Evolutionary conservation across 2,113 vertebrate genomes (phyloP), one percentile per base, ranked within the genome.

Genomic region (Malaclemys terrapin): DNA sequence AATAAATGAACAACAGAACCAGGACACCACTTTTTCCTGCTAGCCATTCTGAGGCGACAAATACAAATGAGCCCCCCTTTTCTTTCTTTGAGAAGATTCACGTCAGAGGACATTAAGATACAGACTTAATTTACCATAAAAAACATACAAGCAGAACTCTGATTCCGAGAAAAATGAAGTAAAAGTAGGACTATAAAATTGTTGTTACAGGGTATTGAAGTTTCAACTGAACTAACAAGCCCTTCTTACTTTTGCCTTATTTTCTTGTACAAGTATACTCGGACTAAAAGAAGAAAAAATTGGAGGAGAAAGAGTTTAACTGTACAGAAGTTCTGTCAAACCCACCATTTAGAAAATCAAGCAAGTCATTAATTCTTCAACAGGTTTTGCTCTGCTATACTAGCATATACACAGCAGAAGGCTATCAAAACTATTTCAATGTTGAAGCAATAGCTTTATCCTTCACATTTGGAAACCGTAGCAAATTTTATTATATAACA

Each of bases 331-430:
- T 59, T 72, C 22, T 84, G 80, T 82, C 52, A 92, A 96, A 95
- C 80, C 52, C 85, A 86, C 3, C 56, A 5, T 59, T 78, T 42
- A 52, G 10, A 91, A 27, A 96, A 95, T 83, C 47, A 91, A 83
- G 50, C 47, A 95, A 76, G n/a, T 27, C 38, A 91, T 88, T 65
- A 87, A 79, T 87, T 88, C n/a, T 29, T 8, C 42, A 95, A 89
- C 57, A 4, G 50, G 1, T 85, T 91, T 62, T 80, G 84, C 79
- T 78, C 47, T 82, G 6, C 2, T 91, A 91, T 82, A 89, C 91
- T 76, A 79, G 20, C 45, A 91, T 17, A 83, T 50, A 75, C 14
- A 81, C 19, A 3, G 1, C 59, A 84, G 59, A 3, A 89, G 65
- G 85, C 10, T 80, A 87, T 91, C 19, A 85, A 90, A 19, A 25